phyloP scores from a whole-genome alignment of 2,113 vertebrate genomes.

The Sorex araneus region DNA sequence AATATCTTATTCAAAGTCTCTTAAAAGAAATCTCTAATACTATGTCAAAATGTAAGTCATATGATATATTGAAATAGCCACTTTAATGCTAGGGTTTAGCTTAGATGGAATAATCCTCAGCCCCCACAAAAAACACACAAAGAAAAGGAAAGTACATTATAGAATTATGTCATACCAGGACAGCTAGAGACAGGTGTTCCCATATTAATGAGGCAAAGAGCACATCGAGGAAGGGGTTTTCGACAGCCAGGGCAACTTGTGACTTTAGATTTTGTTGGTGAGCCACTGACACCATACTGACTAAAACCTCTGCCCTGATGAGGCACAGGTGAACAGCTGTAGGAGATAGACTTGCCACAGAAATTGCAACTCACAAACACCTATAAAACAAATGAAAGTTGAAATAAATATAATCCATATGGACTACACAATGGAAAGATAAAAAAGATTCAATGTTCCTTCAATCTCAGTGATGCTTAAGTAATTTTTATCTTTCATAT shows the following conservation, averaged over 20 bases:
- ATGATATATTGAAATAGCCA: background rate
- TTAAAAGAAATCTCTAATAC: constrained; percentile 59
- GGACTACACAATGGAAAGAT: background rate
- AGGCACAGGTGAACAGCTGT: constrained; percentile 96
- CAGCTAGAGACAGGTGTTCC: constrained; percentile 98
- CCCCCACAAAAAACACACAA: too few species aligned
- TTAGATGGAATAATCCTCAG: constrained; percentile 8
- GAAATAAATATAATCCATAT: background rate
- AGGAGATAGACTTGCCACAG: constrained; percentile 99
- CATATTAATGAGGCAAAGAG: constrained; percentile 99
- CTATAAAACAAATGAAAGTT: constrained; percentile 85
- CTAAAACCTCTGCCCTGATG: constrained; percentile 99
- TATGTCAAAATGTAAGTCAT: constrained; percentile 60
- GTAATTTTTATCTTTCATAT: constrained; percentile 33
- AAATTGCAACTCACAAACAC: constrained; percentile 99
- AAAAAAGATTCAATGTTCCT: background rate
- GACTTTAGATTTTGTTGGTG: constrained; percentile 98
- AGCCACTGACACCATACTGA: constrained; percentile 98
- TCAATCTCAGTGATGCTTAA: background rate
- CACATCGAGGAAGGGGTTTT: constrained; percentile 98
- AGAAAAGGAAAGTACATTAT: background rate
- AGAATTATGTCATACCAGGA: constrained; percentile 90
- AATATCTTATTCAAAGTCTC: constrained; percentile 59
- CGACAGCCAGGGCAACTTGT: constrained; percentile 99
- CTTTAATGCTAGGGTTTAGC: constrained; percentile 19